Evolutionary conservation across 2,888 invertebrate genomes (phyloP), one percentile per base, ranked within the genome.

Genomic region (Cenopis cana): DNA sequence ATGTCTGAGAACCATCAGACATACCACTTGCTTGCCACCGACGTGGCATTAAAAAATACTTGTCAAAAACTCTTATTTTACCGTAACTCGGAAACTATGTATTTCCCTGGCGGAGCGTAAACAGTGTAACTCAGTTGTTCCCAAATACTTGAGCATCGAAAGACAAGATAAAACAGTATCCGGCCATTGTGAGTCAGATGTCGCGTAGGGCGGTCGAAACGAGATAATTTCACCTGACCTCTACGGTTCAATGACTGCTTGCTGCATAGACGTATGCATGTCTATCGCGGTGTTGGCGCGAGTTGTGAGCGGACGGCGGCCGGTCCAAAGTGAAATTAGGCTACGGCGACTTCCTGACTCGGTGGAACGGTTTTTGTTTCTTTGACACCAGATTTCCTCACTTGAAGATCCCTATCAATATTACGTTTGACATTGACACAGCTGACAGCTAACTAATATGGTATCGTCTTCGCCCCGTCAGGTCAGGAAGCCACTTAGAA

Each of bases 141-240:
- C 81, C 80, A 79, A 88, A 88, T 88, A 82, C 81, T 79, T 74
- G 74, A 81, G 81, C 84, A 85, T 84, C 84, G 81, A 78, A 75
- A 74, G 73, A 72, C 61, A 74, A 87, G 88, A 89, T 89, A 87
- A 85, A 81, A 80, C 79, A 79, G 85, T 87, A 88, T 89, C 88
- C 89, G 86, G 85, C 79, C 83, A 90, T 89, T 89, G 89, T 91
- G 88, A 89, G 82, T 89, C 87, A 87, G 85, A 88, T 89, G 90
- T 92, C 90, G 89, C 89, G 80, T 87, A 87, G 86, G 88, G 86
- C 85, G 81, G 76, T 76, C 82, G 82, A 81, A 85, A 85, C 87
- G 85, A 91, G 92, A 91, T 93, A 92, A 92, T 93, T 93, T 91
- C 93, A 92, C 93, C 91, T 93, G 93, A 93, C 93, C 93, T 88